Evolutionary conservation across 2,113 vertebrate genomes (phyloP), one percentile per base, ranked within the genome.

Genomic region (Tauraco erythrolophus): DNA sequence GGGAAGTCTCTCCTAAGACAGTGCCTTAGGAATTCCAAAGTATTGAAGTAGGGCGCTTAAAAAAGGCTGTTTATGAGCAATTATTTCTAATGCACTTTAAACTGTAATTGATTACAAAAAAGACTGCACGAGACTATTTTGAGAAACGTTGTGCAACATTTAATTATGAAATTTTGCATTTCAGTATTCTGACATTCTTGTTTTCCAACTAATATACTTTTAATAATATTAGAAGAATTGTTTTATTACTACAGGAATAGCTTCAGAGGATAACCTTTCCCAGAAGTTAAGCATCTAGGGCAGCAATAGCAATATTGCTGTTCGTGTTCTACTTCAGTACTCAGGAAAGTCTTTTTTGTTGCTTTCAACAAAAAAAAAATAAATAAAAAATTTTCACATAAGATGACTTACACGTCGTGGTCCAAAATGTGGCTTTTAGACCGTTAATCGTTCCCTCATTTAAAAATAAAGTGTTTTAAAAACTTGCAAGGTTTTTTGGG

Each of bases 31-130:
- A 71, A 30, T 81, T 82, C 8, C 45, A 0, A 13, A 68, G 14
- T 62, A 78, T 84, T 88, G 31, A 79, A 84, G 35, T 17, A 54
- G 14, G 19, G 5, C 9, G 13, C 22, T 89, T 78, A 14, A 62
- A 45, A 84, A 92, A 76, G 27, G 10, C 50, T 87, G 23, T 43
- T 39, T 27, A 1, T 33, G 39, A 79, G 25, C 50, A 86, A 11
- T 91, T 87, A 74, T 84, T 89, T 84, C 60, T 72, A 81, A 77
- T 68, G 51, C 19, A 48, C 37, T 87, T 87, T 50, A 70, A 88
- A 89, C 56, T 88, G 81, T 93, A 93, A 91, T 58, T 54, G 64
- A 78, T 75, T 81, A 64, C 69, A 81, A 94, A 81, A 94, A 81
- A 31, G 3, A 23, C 51, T 62, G 25, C 17, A 14, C 9, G 24